phyloP scores from a whole-genome alignment of 2,888 invertebrate genomes.

The Caenorhabditis sp. region DNA sequence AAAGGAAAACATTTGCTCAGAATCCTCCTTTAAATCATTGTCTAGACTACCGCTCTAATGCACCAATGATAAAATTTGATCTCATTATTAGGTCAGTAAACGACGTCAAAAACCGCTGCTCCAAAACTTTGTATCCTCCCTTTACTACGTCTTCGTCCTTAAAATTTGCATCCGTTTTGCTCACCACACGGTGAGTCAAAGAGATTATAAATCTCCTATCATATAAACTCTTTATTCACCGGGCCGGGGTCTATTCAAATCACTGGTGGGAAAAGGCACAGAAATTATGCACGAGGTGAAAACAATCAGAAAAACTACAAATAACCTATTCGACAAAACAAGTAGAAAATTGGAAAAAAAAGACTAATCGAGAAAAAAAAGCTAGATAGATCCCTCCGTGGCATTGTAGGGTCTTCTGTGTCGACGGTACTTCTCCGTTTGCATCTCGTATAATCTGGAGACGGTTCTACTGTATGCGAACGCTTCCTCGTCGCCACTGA shows the following conservation, averaged over 20 bases:
- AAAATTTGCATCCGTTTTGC: neutral
- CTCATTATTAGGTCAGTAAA: no score
- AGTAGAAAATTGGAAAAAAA: constrained; percentile 27
- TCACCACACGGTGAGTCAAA: neutral
- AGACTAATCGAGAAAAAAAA: neutral
- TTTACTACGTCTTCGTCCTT: no score
- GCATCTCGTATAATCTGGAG: constrained; percentile 96
- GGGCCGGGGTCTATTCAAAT: neutral
- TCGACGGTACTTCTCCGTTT: constrained; percentile 93
- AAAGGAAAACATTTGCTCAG: no score
- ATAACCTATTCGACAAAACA: constrained; percentile 29
- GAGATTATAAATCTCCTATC: constrained; percentile 4
- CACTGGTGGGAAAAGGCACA: neutral
- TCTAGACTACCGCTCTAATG: no score
- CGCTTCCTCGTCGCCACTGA: constrained; percentile 97
- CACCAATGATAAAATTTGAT: no score
- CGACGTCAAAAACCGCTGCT: no score
- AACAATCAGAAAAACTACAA: constrained; percentile 7
- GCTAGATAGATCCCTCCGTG: constrained; percentile 49
- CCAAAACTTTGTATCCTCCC: no score
- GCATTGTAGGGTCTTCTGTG: constrained; percentile 70
- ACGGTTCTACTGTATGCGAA: constrained; percentile 97
- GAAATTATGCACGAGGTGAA: constrained; percentile 12
- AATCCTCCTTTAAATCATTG: no score
- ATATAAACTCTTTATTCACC: constrained; percentile 23